Evolutionary conservation across 2,888 invertebrate genomes (phyloP).

Genomic region (Pantelozetes paolii): DNA sequence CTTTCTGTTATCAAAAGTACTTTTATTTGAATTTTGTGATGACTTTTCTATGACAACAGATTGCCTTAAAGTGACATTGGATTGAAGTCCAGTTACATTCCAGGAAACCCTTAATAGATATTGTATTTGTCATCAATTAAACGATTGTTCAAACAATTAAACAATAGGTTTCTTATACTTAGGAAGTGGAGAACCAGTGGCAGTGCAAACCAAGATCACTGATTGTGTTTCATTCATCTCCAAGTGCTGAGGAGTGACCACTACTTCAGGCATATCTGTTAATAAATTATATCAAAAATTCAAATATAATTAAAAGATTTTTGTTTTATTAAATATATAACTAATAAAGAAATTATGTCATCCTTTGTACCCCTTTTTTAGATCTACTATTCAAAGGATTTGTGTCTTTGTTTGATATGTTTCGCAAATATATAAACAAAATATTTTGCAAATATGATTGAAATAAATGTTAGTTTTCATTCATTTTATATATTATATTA

Average conservation of each 20-base stretch:
- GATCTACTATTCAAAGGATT: too few species aligned
- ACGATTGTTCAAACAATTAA: too few species aligned
- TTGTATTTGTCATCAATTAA: not conserved
- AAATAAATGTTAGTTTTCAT: too few species aligned
- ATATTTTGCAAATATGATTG: too few species aligned
- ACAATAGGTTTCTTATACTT: conserved; percentile 30
- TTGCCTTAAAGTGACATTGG: conserved; percentile 33
- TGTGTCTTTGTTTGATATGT: too few species aligned
- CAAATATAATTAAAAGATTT: not conserved
- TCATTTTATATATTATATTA: too few species aligned
- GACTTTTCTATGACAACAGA: conserved; percentile 35
- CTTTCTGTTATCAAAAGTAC: conserved; percentile 9
- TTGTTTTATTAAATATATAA: too few species aligned
- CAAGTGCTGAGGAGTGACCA: conserved; percentile 29
- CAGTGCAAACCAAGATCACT: conserved; percentile 34
- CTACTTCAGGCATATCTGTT: conserved; percentile 38
- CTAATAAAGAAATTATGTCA: too few species aligned
- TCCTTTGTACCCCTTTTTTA: too few species aligned
- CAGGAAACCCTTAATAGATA: conserved; percentile 33
- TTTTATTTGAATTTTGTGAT: conserved; percentile 3
- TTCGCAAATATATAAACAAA: too few species aligned
- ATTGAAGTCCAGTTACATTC: conserved; percentile 30
- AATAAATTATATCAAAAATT: not conserved
- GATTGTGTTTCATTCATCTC: conserved; percentile 42
- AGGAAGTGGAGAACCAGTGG: conserved; percentile 36